Conservation (phyloP, 2,888 invertebrate species). For the Ligdia adustata region DNA sequence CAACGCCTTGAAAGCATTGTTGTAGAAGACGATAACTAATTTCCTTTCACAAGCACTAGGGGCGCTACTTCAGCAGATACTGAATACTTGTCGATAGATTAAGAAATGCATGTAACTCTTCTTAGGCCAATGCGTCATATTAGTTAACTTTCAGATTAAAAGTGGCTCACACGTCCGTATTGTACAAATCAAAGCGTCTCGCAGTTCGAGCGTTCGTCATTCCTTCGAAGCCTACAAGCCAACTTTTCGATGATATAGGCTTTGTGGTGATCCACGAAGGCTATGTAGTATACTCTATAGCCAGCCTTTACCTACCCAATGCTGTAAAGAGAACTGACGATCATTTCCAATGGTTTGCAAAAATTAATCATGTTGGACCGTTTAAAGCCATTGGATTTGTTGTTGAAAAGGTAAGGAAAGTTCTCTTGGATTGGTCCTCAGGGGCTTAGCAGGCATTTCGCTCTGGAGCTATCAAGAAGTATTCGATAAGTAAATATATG, state of each 20-base stretch:
- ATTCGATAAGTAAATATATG: too few species aligned
- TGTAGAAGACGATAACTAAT: too few species aligned
- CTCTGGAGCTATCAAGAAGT: too few species aligned
- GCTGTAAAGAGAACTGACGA: slow-evolving; percentile 51
- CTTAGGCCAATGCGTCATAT: too few species aligned
- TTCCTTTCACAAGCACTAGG: too few species aligned
- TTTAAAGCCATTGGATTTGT: slow-evolving; percentile 59
- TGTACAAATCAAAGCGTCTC: slow-evolving; percentile 42
- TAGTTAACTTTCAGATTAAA: slow-evolving; percentile 53
- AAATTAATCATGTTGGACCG: slow-evolving; percentile 29
- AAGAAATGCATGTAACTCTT: too few species aligned
- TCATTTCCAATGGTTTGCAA: slow-evolving; percentile 52
- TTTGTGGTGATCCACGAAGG: slow-evolving; percentile 53
- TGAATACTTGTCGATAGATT: too few species aligned
- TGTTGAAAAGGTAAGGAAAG: slow-evolving; percentile 46
- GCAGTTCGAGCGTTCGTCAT: slow-evolving; percentile 50
- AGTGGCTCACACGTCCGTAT: slow-evolving; percentile 49
- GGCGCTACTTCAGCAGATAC: too few species aligned
- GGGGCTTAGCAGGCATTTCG: too few species aligned
- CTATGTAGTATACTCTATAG: neutral
- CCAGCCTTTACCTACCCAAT: slow-evolving; percentile 1
- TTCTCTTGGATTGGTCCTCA: too few species aligned
- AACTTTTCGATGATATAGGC: slow-evolving; percentile 62
- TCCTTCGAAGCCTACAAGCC: slow-evolving; percentile 49
- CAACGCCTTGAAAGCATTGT: too few species aligned